These are phyloP conservation scores for Mesocentrotus franciscanus DNA, from an alignment of 53 echinoderm and acorn worm genomes.

Conservation along the genomic window DNA sequence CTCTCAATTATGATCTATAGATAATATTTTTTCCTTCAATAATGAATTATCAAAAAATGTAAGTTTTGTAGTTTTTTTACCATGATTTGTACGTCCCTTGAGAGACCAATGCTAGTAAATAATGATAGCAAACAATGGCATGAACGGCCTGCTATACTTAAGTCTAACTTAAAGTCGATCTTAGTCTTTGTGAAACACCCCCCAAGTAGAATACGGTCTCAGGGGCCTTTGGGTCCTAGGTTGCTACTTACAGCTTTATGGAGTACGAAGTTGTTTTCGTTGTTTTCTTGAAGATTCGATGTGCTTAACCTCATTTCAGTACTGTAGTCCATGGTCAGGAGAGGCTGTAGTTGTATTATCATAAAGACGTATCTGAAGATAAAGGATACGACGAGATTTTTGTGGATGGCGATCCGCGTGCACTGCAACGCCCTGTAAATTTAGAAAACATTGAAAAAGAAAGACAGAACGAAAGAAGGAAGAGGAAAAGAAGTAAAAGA, in stretches of 20 bases:
- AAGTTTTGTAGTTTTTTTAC: too few relatives aligned
- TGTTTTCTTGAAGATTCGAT: not conserved
- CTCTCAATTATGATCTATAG: too few relatives aligned
- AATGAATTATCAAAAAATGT: too few relatives aligned
- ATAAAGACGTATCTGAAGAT: conserved; percentile 76
- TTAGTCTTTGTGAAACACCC: too few relatives aligned
- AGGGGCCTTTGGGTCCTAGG: too few relatives aligned
- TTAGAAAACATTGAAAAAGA: not conserved
- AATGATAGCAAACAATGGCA: too few relatives aligned
- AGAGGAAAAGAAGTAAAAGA: not conserved
- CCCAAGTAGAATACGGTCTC: too few relatives aligned
- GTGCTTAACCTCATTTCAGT: not conserved
- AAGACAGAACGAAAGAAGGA: not conserved
- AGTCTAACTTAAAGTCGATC: too few relatives aligned
- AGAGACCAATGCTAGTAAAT: too few relatives aligned
- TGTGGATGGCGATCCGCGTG: conserved; percentile 78
- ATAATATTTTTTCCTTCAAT: too few relatives aligned
- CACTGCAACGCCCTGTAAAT: conserved; percentile 73
- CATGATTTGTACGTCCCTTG: too few relatives aligned
- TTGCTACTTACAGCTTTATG: conserved; percentile 31
- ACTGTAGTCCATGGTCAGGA: conserved; percentile 53
- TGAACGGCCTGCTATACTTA: too few relatives aligned
- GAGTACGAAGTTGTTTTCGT: not conserved
- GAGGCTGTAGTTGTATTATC: conserved; percentile 77
- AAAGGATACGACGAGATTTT: conserved; percentile 79